Evolutionary conservation across 2,797 vertebrate genomes (phyloP).

Genomic region (Alauda arvensis): DNA sequence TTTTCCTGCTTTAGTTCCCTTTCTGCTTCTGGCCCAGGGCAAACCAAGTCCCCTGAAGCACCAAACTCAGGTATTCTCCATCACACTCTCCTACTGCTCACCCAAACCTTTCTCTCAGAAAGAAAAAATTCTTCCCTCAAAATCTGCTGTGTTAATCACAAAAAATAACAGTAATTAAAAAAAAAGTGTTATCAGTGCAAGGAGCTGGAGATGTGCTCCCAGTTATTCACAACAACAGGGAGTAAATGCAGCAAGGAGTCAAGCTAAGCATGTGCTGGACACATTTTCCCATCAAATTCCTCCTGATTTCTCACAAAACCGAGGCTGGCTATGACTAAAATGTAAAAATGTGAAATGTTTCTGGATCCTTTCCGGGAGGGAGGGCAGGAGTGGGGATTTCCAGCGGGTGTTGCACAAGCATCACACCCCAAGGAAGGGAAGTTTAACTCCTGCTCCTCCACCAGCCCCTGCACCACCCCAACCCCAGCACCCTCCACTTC

Average conservation of each 20-base stretch:
- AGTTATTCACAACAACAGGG: not conserved
- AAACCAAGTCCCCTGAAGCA: not conserved
- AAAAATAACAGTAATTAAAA: not conserved
- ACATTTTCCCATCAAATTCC: not conserved
- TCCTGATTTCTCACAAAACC: not conserved
- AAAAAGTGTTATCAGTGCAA: not conserved
- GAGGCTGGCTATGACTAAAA: not conserved
- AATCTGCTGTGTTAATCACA: not conserved
- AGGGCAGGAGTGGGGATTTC: constrained; percentile 15
- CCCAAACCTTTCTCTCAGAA: not conserved
- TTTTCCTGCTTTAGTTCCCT: not conserved
- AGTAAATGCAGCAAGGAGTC: not conserved
- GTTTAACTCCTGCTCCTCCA: not conserved
- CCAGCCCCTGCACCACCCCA: not conserved
- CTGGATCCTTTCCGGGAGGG: not conserved
- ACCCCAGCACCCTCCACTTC: fast-evolving
- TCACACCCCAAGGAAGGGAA: fast-evolving
- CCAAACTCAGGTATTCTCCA: not conserved
- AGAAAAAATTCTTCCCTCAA: not conserved
- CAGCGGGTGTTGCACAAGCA: constrained; percentile 11
- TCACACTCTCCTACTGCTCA: not conserved
- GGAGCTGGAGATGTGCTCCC: not conserved
- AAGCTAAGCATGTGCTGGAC: not conserved
- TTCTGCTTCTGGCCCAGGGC: not conserved
- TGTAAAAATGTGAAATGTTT: not conserved